Percentiles rank a stretch among this genome's conserved stretches.
Conservation (phyloP, 2,113 vertebrate species). For the Ceyx cyanopectus region DNA sequence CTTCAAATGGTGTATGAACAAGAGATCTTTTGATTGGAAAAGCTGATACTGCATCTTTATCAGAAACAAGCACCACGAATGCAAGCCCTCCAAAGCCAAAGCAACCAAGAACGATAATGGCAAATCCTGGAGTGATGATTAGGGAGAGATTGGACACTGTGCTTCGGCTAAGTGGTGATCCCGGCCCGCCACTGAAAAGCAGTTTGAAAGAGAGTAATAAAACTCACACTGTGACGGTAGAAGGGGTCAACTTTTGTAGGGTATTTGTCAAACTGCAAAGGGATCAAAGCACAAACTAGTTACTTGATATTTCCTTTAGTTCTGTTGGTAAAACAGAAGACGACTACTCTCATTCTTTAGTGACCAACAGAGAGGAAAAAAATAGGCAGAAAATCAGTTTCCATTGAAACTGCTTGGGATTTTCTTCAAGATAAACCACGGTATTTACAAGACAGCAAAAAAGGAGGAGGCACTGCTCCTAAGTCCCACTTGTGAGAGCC, state of each 20-base stretch:
- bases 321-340: conserved; percentile 19
- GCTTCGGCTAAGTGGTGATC: conserved; percentile 57
- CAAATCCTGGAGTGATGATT: conserved; percentile 71
- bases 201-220: conserved; percentile 62
- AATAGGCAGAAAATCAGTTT: neutral
- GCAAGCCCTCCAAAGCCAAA: conserved; percentile 73
- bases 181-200: conserved; percentile 71
- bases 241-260: conserved; percentile 99
- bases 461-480: neutral
- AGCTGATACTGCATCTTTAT: conserved; percentile 78
- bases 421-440: neutral
- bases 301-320: conserved; percentile 60
- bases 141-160: conserved; percentile 53
- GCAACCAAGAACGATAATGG: conserved; percentile 66
- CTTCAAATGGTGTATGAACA: neutral
- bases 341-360: neutral
- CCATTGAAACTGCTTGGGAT: neutral
- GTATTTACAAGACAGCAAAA: neutral
- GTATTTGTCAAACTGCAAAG: conserved; percentile 99
- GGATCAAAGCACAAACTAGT: conserved; percentile 89
- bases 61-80: conserved; percentile 73
- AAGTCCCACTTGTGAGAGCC: neutral
- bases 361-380: conserved; percentile 40
- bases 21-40: conserved; percentile 78
- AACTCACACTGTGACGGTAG: conserved; percentile 99